Evolutionary conservation across 1,140 invertebrate genomes (phyloP), one percentile per base, ranked within the genome.

Genomic region (Tribolium madens): DNA sequence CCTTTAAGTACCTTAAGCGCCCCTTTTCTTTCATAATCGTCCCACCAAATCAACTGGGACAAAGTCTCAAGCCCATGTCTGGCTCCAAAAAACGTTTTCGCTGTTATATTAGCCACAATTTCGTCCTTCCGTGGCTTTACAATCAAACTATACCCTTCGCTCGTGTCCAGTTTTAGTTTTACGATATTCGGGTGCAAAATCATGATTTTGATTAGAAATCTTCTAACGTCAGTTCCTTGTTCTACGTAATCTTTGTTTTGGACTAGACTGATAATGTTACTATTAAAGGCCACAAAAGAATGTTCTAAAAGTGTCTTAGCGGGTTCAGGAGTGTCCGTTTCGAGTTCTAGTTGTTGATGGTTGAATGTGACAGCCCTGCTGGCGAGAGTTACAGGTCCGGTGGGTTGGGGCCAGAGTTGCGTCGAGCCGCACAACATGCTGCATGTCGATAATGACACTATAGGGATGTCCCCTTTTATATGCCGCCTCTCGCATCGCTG

Each of bases 31-130:
- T 88, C 88, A 26, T 89, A 89, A 15, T 93, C 91, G 76, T 92
- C 92, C 83, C 91, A 90, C 93, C 93, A 94, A 7, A 95, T 91
- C 42, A 96, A 85, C 82, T 96, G 95, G 3, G 90, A 90, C 0
- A 96, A 86, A 0, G 94, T 95, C 83, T 95, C 94, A 6, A 95
- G 85, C 0, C 91, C 95, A 78, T 96, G 93, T 0, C 94, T 88
- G 0, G 91, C 92, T 0, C 94, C 95, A 80, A 93, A 94, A 84
- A 91, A 95, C 0, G 91, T 93, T 6, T 88, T 89, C 0, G 91
- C 93, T 0, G 82, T 86, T 47, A 96, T 91, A 15, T 88, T 89
- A 0, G 89, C 91, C 3, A 90, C 93, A 72, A 1, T 87, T 10
- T 86, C 85, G 21, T 87, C 87, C 26, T 87, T 88, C 78, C 88